Conservation (phyloP, 1,140 invertebrate genomes). For the Halictus rubicundus region DNA sequence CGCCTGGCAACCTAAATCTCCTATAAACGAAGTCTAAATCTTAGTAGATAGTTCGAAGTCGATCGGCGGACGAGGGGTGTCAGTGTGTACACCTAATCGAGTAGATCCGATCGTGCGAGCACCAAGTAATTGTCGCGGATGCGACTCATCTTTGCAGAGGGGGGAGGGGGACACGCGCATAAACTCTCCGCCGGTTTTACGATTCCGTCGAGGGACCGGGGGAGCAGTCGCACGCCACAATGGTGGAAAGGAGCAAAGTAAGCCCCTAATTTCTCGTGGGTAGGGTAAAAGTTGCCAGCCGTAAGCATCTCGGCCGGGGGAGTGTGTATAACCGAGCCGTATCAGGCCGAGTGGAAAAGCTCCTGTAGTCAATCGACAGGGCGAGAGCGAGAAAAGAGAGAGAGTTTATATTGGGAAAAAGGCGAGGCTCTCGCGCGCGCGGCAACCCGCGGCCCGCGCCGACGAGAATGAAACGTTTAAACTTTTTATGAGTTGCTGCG, state of each 20-base stretch:
- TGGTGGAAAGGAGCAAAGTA: slow-evolving; percentile 69
- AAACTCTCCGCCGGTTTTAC: slow-evolving; percentile 38
- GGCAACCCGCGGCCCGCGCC: slow-evolving; percentile 63
- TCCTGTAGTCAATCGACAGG: slow-evolving; percentile 77
- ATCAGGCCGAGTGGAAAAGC: slow-evolving; percentile 58
- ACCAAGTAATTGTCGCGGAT: slow-evolving; percentile 26
- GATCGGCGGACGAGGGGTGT: too few relatives aligned
- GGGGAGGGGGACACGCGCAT: slow-evolving; percentile 31
- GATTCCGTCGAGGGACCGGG: slow-evolving; percentile 34
- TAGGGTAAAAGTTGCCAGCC: slow-evolving; percentile 75
- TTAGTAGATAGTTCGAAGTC: too few relatives aligned
- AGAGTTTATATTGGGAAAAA: slow-evolving; percentile 79
- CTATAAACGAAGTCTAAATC: too few relatives aligned
- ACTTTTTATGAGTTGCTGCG: slow-evolving; percentile 80
- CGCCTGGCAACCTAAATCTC: too few relatives aligned
- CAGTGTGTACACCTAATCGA: too few relatives aligned
- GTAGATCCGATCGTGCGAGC: slow-evolving; percentile 12
- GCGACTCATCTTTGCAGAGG: slow-evolving; percentile 4
- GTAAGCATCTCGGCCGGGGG: slow-evolving; percentile 71
- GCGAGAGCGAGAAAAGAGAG: slow-evolving; percentile 65
- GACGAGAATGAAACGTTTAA: slow-evolving; percentile 77
- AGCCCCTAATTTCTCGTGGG: slow-evolving; percentile 80
- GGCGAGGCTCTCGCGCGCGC: slow-evolving; percentile 48
- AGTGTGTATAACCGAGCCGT: slow-evolving; percentile 46
- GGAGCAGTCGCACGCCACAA: slow-evolving; percentile 17